Conservation (phyloP, 2,113 vertebrate species). For the Himantopus leucocephalus region DNA sequence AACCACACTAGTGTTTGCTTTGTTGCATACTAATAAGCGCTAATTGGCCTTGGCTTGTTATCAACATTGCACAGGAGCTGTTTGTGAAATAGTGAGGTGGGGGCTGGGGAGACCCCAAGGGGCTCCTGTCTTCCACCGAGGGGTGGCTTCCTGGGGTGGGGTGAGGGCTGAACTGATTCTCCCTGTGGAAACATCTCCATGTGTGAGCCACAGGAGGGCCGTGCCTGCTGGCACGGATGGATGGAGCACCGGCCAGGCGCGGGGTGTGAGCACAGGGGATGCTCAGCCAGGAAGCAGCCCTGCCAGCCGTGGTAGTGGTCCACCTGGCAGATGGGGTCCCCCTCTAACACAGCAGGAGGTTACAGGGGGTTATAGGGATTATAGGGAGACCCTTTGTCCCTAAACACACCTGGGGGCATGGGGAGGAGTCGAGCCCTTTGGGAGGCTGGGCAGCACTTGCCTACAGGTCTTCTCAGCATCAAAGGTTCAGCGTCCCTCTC, state of each 20-base stretch:
- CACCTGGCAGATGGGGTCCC: not conserved
- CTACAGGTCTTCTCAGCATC: not conserved
- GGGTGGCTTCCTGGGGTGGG: not conserved
- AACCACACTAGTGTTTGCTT: constrained; percentile 43
- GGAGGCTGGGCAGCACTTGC: not conserved
- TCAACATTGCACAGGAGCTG: not conserved
- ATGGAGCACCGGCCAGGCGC: no score
- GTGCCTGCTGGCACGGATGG: not conserved
- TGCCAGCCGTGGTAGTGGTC: not conserved
- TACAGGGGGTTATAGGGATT: not conserved
- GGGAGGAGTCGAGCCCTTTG: not conserved
- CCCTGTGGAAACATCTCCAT: not conserved
- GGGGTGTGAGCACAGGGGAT: no score
- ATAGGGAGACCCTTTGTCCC: not conserved
- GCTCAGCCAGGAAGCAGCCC: no score
- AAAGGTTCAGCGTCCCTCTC: not conserved
- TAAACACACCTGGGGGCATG: not conserved
- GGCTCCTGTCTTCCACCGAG: not conserved
- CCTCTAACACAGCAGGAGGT: not conserved
- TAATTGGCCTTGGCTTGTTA: constrained; percentile 55
- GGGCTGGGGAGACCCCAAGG: not conserved
- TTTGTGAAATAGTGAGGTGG: constrained; percentile 4
- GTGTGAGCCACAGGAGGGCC: not conserved
- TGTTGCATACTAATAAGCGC: constrained; percentile 68
- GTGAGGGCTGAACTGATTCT: not conserved